A percentile compares a stretch with the other conserved stretches of the same genome.
Evolutionary conservation across 1,140 invertebrate species (phyloP).

Genomic region (Leptinotarsa defecta): DNA sequence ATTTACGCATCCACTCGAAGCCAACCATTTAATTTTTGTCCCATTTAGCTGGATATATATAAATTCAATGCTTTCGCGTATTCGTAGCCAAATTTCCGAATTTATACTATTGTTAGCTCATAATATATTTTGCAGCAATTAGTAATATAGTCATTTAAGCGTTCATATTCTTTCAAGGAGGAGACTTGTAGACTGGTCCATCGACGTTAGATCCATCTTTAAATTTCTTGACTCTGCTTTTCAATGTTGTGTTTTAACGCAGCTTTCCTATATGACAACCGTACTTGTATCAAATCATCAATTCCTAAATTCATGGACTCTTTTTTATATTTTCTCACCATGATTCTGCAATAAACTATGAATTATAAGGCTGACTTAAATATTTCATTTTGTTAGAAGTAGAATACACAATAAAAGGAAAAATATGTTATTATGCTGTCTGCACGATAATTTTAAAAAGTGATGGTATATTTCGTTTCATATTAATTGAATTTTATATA

Average conservation of each 20-base stretch:
- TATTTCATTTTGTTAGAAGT: no score
- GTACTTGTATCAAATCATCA: constrained; percentile 27
- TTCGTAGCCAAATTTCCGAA: background rate
- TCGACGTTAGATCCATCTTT: constrained; percentile 6
- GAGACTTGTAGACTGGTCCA: constrained; percentile 24
- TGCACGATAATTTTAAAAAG: no score
- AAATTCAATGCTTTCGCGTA: constrained; percentile 16
- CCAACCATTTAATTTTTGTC: constrained; percentile 30
- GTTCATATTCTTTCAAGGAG: constrained; percentile 18
- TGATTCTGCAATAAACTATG: no score
- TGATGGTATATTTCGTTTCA: background rate
- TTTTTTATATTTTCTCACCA: background rate
- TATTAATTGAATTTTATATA: constrained; percentile 11
- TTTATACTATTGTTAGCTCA: background rate
- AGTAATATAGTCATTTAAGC: constrained; percentile 31
- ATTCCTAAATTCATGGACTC: constrained; percentile 18
- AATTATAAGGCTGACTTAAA: no score
- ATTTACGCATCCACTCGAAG: constrained; percentile 33
- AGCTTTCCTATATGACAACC: constrained; percentile 31
- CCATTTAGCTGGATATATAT: constrained; percentile 24
- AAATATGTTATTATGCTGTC: no score
- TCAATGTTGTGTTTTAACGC: constrained; percentile 26
- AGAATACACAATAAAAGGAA: no score
- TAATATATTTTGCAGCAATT: constrained; percentile 27
- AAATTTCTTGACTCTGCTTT: constrained; percentile 17